phyloP scores from a whole-genome alignment of 2,797 vertebrate genomes.

The Sebastiscus tertius region DNA sequence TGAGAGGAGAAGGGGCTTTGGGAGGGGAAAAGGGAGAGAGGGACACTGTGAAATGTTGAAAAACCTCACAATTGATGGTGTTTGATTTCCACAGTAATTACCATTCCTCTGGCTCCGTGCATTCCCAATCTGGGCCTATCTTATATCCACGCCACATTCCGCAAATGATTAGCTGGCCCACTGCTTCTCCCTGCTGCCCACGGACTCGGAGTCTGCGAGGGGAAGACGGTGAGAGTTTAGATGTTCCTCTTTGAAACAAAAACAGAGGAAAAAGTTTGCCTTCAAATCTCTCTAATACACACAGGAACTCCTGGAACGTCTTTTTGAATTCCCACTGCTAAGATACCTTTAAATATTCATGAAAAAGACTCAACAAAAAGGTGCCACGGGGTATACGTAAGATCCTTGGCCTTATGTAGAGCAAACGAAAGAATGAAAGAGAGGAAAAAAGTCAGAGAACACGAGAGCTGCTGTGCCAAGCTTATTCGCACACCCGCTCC shows the following conservation, averaged over 20 bases:
- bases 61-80: slow-evolving; percentile 87
- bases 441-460: slow-evolving; percentile 19
- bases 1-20: slow-evolving; percentile 58
- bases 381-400: neutral
- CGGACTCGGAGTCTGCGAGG: slow-evolving; percentile 47
- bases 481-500: slow-evolving; percentile 1
- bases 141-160: slow-evolving; percentile 85
- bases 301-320: neutral
- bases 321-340: neutral
- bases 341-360: neutral
- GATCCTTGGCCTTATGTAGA: neutral
- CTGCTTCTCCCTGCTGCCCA: slow-evolving; percentile 73
- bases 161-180: slow-evolving; percentile 82
- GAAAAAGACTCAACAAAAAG: neutral
- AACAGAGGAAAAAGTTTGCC: neutral
- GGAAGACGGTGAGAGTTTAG: slow-evolving; percentile 28
- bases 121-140: slow-evolving; percentile 84
- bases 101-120: slow-evolving; percentile 84
- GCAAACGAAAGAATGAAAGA: neutral
- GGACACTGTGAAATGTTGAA: slow-evolving; percentile 81
- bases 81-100: slow-evolving; percentile 88
- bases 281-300: neutral
- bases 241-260: slow-evolving; percentile 11
- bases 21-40: slow-evolving; percentile 55
- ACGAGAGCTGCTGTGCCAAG: slow-evolving; percentile 26